phyloP scores from a whole-genome alignment of 2,888 invertebrate species.

The Deilephila elpenor region DNA sequence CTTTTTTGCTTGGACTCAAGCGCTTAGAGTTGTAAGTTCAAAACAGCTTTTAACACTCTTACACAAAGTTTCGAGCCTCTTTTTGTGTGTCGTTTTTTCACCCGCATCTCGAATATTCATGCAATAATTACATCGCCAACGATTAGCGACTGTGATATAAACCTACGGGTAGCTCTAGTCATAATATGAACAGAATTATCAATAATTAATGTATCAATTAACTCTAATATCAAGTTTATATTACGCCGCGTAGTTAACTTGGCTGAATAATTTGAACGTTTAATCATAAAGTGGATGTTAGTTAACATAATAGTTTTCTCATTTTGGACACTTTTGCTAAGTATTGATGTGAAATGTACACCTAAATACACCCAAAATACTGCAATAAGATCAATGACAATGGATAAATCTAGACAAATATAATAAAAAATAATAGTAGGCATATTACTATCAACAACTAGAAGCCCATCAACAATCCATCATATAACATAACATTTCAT shows the following conservation, averaged over 20 bases:
- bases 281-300: background rate
- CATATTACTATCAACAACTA: too few relatives aligned
- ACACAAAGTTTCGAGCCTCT: slow-evolving; percentile 49
- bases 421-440: too few relatives aligned
- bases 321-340: background rate
- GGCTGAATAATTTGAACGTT: background rate
- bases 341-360: background rate
- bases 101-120: slow-evolving; percentile 13
- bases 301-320: background rate
- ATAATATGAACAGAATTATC: background rate
- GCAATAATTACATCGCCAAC: background rate
- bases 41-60: slow-evolving; percentile 77
- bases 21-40: slow-evolving; percentile 77
- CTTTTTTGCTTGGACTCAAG: slow-evolving; percentile 70
- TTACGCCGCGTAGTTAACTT: background rate
- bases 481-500: background rate
- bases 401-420: too few relatives aligned
- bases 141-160: background rate
- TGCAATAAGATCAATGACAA: background rate
- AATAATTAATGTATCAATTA: background rate
- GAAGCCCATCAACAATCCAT: too few relatives aligned
- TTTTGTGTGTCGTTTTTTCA: slow-evolving; percentile 31
- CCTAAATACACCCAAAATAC: too few relatives aligned
- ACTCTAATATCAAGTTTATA: background rate
- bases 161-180: too few relatives aligned